Evolutionary conservation across 2,888 invertebrate genomes (phyloP), one percentile per base, ranked within the genome.

Genomic region (Callinectes sapidus): DNA sequence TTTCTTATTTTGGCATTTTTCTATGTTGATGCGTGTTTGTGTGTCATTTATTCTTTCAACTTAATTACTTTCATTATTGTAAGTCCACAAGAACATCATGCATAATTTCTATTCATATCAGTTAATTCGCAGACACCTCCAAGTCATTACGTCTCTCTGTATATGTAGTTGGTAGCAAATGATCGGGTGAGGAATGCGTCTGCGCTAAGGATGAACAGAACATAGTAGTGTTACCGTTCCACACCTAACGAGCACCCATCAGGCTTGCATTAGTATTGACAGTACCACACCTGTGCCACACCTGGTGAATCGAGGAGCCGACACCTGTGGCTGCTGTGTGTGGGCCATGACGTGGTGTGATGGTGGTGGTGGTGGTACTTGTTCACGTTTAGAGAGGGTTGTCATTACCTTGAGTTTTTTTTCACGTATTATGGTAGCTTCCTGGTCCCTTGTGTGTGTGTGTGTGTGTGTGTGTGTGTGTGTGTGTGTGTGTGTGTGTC

Each of bases 401-500:
- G 61, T 61, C 61, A 5, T 61, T 61, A 5, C 18, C 18, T 61
- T 48, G 48, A 48, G 61, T 61, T 23, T 2, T 23, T 61, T 61
- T 18, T 16, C 16, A 61, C 55, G 55, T 61, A 23, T 16, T 61
- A 23, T 23, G 23, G 18, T 61, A 23, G 23, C 23, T 61, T 61
- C 23, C 5, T 61, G 61, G 61, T 61, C 23, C 61, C 61, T 61
- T 61, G 23, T 23, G 23, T 61, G 61, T 61, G 61, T 61, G 61
- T 61, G 61, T 61, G 61, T 61, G 61, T 61, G 61, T 61, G 61
- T 61, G 61, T 61, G 61, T 61, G 61, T 61, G 61, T 61, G 61
- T 61, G 61, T 61, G 61, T 61, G 61, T 61, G 18, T 61, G 61
- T 10, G 61, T 61, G 18, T 61, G 61, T 61, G 61, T 61, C 0